Percentiles rank a stretch among this genome's conserved stretches.
Conservation (phyloP, 1,140 invertebrate species). For the Zaprionus ornatus region DNA sequence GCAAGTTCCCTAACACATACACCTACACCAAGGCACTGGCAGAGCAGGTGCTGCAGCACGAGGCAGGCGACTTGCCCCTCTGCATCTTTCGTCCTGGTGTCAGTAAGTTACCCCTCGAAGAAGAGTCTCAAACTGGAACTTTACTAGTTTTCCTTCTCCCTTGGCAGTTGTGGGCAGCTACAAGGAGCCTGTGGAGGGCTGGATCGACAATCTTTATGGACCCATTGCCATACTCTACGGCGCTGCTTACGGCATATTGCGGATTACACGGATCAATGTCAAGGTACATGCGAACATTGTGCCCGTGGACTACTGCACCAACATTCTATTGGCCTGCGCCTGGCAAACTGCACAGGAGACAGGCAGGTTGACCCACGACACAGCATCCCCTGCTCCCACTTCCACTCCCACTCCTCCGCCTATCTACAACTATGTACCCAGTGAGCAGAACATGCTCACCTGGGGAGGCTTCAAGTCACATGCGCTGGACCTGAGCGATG, state of each 20-base stretch:
- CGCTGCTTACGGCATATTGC: conserved; percentile 89
- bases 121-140: background rate
- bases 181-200: conserved; percentile 89
- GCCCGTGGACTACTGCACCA: conserved; percentile 92
- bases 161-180: conserved; percentile 90
- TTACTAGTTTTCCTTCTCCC: background rate
- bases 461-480: conserved; percentile 86
- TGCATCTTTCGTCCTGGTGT: conserved; percentile 90
- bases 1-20: conserved; percentile 92
- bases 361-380: background rate
- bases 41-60: conserved; percentile 88
- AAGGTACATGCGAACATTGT: conserved; percentile 89
- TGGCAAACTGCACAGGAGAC: conserved; percentile 73
- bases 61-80: conserved; percentile 88
- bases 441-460: conserved; percentile 86
- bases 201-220: conserved; percentile 96
- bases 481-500: conserved; percentile 57
- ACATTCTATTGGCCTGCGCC: conserved; percentile 89
- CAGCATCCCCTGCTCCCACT: background rate
- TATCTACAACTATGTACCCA: conserved; percentile 89
- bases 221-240: conserved; percentile 90
- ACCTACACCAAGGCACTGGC: conserved; percentile 92
- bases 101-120: conserved; percentile 84
- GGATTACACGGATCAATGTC: conserved; percentile 85
- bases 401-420: conserved; percentile 44